phyloP scores from a whole-genome alignment of 2,888 invertebrate species.

The Tetanocera ferruginea region DNA sequence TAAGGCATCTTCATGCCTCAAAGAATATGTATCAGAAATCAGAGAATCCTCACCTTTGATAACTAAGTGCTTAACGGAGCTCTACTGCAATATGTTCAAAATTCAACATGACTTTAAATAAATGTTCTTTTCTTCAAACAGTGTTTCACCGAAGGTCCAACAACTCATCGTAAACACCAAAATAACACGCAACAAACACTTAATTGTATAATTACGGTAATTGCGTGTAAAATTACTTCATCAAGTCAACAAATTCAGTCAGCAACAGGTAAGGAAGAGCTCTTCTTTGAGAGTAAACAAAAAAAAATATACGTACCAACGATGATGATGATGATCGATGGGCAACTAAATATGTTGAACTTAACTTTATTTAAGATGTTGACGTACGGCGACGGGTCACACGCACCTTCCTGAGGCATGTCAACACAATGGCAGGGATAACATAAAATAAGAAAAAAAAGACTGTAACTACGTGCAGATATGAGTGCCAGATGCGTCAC shows the following conservation, averaged over 20 bases:
- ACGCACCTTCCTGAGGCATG: conserved; percentile 34
- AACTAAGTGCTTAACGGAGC: too few species aligned
- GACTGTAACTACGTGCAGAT: conserved; percentile 13
- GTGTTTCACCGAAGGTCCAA: too few species aligned
- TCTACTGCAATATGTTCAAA: too few species aligned
- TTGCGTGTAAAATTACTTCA: conserved; percentile 58
- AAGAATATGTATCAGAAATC: too few species aligned
- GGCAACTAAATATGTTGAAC: neutral
- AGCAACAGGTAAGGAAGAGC: neutral
- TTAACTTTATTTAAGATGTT: conserved; percentile 5
- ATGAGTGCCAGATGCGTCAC: conserved; percentile 32
- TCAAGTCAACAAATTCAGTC: conserved; percentile 42
- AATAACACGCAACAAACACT: conserved; percentile 36
- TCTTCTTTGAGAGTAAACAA: neutral
- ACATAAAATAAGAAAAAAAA: conserved; percentile 11
- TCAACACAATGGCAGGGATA: conserved; percentile 14
- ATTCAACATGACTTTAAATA: too few species aligned
- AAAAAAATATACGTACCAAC: neutral
- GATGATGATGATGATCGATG: conserved; percentile 19
- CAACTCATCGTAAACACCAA: conserved; percentile 36
- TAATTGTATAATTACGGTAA: conserved; percentile 55
- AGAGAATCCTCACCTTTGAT: too few species aligned
- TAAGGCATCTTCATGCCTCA: too few species aligned
- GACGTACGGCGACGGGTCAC: conserved; percentile 41
- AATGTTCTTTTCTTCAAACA: too few species aligned